These are phyloP conservation scores for Drosophila varians DNA, from an alignment of 1,140 invertebrate genomes.

Conservation along the genomic window DNA sequence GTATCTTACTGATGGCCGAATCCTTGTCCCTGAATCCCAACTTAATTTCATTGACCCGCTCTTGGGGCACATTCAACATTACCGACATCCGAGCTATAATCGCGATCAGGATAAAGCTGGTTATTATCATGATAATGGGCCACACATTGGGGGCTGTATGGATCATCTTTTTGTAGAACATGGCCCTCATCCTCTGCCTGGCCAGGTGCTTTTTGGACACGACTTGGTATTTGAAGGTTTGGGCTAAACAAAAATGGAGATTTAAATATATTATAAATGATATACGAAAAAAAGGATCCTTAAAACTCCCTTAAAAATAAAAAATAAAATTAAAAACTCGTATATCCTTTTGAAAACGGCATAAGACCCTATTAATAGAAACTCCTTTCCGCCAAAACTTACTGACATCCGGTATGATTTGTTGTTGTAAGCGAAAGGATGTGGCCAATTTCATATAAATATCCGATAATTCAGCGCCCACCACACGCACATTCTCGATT, in stretches of 20 bases:
- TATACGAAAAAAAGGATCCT: background rate
- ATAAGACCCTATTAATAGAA: no score
- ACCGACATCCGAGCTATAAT: slow-evolving; percentile 41
- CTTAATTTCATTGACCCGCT: slow-evolving; percentile 29
- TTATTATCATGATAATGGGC: slow-evolving; percentile 64
- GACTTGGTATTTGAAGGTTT: slow-evolving; percentile 64
- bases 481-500: slow-evolving; percentile 64
- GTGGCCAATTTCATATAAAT: slow-evolving; percentile 67
- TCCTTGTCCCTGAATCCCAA: slow-evolving; percentile 21
- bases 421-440: slow-evolving; percentile 59
- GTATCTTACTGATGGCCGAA: slow-evolving; percentile 8
- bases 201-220: slow-evolving; percentile 51
- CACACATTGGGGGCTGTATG: slow-evolving; percentile 68
- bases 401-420: slow-evolving; percentile 69
- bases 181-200: slow-evolving; percentile 54
- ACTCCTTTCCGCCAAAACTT: slow-evolving; percentile 24
- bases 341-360: no score
- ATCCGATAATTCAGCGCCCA: slow-evolving; percentile 62
- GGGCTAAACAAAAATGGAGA: slow-evolving; percentile 26
- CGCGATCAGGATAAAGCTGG: slow-evolving; percentile 57
- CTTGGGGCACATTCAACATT: slow-evolving; percentile 25
- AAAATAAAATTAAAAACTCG: no score
- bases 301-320: no score
- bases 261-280: no score
- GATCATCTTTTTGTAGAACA: slow-evolving; percentile 74